Percentiles rank a stretch among this genome's conserved stretches.
Conservation (phyloP, 2,113 vertebrate genomes). For the Stercorarius parasiticus region DNA sequence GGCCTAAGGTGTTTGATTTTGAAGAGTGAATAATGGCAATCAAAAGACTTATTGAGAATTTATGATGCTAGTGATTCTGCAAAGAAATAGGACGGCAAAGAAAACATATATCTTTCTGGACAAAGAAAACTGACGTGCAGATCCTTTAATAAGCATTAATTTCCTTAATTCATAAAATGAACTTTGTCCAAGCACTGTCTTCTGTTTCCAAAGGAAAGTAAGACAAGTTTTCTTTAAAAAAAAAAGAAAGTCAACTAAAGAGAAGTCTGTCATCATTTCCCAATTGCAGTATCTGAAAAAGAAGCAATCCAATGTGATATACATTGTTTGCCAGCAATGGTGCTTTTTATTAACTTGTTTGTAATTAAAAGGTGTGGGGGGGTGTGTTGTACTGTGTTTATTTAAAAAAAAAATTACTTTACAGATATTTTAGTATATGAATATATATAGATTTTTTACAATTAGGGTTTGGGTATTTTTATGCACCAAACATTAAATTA, state of each 20-base stretch:
- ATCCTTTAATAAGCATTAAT: not conserved
- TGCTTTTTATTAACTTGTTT: not conserved
- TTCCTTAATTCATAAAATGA: not conserved
- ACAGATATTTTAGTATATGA: not conserved
- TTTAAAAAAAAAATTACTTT: not conserved
- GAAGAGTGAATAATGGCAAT: not conserved
- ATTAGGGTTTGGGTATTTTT: not conserved
- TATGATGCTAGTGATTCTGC: not conserved
- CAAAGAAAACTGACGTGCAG: not conserved
- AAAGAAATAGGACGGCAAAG: not conserved
- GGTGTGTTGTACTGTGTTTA: no score
- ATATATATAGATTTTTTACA: not conserved
- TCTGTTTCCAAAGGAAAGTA: not conserved
- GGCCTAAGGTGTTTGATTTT: not conserved
- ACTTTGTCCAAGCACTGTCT: not conserved
- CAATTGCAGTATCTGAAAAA: not conserved
- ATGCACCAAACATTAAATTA: constrained; percentile 22
- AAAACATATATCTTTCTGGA: not conserved
- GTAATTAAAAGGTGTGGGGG: not conserved
- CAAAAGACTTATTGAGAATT: not conserved
- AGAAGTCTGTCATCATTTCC: not conserved
- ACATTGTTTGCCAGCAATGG: not conserved
- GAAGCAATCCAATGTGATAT: not conserved
- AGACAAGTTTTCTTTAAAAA: not conserved
- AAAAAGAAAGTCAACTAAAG: not conserved